phyloP scores from a whole-genome alignment of 2,113 vertebrate genomes.

The Menura novaehollandiae region DNA sequence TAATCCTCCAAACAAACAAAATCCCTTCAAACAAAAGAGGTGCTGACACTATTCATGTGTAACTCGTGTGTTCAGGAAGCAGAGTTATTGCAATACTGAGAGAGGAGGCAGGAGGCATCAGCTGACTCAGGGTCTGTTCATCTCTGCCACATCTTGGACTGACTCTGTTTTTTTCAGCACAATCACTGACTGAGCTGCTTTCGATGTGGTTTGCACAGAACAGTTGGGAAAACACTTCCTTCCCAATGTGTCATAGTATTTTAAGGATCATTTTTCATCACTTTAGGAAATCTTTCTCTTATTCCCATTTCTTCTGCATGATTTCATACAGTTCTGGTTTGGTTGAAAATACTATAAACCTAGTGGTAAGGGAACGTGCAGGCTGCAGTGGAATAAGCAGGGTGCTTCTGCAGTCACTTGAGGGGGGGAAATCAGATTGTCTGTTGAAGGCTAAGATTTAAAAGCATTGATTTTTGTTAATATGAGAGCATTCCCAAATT shows the following conservation, averaged over 20 bases:
- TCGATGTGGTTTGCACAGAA: neutral
- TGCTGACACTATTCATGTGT: neutral
- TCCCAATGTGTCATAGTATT: neutral
- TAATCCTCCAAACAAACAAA: neutral
- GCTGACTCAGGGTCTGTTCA: neutral
- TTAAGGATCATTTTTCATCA: neutral
- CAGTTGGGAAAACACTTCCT: neutral
- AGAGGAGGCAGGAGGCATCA: neutral
- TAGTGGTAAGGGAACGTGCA: neutral
- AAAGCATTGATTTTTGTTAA: neutral
- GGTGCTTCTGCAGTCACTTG: neutral
- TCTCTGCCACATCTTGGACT: neutral
- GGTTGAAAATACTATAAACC: neutral
- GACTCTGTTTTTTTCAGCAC: neutral
- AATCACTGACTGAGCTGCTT: neutral
- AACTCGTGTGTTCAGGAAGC: rapidly evolving
- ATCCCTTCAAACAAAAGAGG: neutral
- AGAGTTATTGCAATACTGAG: neutral
- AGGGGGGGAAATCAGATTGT: neutral
- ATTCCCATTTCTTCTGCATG: neutral
- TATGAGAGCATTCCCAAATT: neutral
- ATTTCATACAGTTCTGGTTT: neutral
- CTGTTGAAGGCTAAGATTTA: neutral
- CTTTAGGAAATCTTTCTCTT: neutral
- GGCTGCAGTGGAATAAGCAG: neutral